Conservation (phyloP, 2,888 invertebrate genomes). For the Tipula vernalis region DNA sequence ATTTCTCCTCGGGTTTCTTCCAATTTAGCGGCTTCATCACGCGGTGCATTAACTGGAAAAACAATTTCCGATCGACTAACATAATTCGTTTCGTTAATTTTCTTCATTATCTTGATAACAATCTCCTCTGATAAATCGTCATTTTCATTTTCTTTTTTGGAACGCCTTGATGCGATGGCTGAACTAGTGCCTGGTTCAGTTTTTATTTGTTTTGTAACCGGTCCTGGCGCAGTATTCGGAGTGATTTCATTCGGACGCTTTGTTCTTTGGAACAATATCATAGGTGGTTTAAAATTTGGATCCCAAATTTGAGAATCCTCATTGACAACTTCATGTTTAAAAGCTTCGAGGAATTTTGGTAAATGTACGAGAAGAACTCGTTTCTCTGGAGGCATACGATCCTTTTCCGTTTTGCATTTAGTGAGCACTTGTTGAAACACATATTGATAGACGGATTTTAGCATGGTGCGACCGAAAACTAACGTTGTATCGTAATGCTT, state of each 20-base stretch:
- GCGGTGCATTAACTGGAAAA: constrained; percentile 71
- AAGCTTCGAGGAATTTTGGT: constrained; percentile 77
- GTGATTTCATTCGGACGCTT: constrained; percentile 30
- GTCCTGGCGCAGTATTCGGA: constrained; percentile 22
- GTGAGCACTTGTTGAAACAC: constrained; percentile 81
- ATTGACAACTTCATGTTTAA: constrained; percentile 80
- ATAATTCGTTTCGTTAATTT: constrained; percentile 63
- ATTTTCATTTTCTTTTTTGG: constrained; percentile 23
- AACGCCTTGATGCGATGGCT: background rate
- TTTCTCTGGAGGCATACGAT: constrained; percentile 81
- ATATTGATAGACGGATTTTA: constrained; percentile 69
- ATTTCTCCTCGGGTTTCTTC: constrained; percentile 84
- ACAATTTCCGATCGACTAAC: constrained; percentile 37
- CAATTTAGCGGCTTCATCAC: constrained; percentile 82
- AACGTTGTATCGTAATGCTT: constrained; percentile 82
- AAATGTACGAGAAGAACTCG: constrained; percentile 71
- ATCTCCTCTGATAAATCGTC: constrained; percentile 65
- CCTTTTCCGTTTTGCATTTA: constrained; percentile 79
- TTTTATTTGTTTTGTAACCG: constrained; percentile 26
- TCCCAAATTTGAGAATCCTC: constrained; percentile 88
- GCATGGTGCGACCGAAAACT: constrained; percentile 79
- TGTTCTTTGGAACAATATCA: constrained; percentile 27
- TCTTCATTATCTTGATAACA: constrained; percentile 65
- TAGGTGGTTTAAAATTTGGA: constrained; percentile 59
- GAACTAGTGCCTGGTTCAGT: constrained; percentile 20